Conservation (phyloP, 92 coral and sea anemone genomes). For the Actinostola sp. region DNA sequence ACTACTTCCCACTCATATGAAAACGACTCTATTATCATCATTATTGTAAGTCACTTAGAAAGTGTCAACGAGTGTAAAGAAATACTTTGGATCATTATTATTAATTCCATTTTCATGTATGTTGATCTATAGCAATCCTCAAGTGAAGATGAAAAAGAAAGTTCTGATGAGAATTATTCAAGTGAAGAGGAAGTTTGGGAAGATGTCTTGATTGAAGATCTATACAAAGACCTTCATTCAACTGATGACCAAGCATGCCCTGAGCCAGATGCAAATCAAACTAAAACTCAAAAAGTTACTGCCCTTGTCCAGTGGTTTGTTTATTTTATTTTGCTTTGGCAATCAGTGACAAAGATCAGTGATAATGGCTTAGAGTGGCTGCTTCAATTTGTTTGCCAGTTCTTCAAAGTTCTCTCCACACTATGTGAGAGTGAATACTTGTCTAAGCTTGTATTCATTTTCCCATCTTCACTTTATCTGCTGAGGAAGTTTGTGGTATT, state of each 20-base stretch:
- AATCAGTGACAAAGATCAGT: slow-evolving; percentile 45
- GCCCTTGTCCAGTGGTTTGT: slow-evolving; percentile 53
- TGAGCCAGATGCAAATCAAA: slow-evolving; percentile 32
- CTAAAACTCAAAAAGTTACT: slow-evolving; percentile 20
- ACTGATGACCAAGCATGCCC: slow-evolving; percentile 25
- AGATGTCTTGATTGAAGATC: slow-evolving; percentile 26
- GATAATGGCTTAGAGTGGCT: slow-evolving; percentile 52
- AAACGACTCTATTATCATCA: too few species aligned
- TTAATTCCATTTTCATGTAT: not conserved
- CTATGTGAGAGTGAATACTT: slow-evolving; percentile 25
- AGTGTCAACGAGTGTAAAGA: too few species aligned
- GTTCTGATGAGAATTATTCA: slow-evolving; percentile 1
- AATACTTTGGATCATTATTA: too few species aligned
- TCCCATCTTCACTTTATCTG: too few species aligned
- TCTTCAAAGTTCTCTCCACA: slow-evolving; percentile 29
- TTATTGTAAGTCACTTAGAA: too few species aligned
- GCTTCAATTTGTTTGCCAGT: slow-evolving; percentile 41
- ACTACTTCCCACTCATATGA: too few species aligned
- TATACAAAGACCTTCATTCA: slow-evolving; percentile 12
- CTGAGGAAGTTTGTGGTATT: too few species aligned
- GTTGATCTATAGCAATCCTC: slow-evolving; percentile 14
- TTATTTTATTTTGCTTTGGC: slow-evolving; percentile 52
- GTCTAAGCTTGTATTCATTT: too few species aligned
- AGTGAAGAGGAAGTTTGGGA: slow-evolving; percentile 46
- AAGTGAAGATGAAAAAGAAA: slow-evolving; percentile 16